Base-by-base conservation (phyloP, 2,797 vertebrate species). In the Pseudochaenichthys georgianus region DNA sequence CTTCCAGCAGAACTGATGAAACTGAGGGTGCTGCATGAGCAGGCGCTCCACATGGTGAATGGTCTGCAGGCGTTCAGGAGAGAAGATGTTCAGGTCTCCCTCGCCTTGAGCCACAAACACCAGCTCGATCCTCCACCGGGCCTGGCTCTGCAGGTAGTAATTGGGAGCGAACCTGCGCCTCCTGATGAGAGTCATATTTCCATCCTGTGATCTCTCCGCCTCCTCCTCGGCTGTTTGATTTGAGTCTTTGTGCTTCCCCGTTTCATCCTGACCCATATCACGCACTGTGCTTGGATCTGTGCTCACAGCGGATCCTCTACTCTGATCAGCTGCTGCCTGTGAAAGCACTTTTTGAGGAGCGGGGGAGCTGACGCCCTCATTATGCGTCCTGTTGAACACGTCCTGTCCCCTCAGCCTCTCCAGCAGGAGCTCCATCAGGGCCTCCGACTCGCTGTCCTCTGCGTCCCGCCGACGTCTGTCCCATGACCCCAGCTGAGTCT, bases 1-100 rank as follows among this genome's bases (percentile, higher is more conserved):
- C 87, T 99, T 99, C 98, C 98, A 99, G 89, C 98, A 99, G 92
- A 99, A 99, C 86, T 98, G 96, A 28, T 95, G 92, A 87, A 99
- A 99, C 83, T 95, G 96, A 0, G 97, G 96, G 50, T 98, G 97
- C 86, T 97, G 96, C 97, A 98, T 98, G 90, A 99, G 95, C 75
- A 96, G 95, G 31, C 92, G 95, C 88, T 99, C 98, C 0, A 99
- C 96, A 9, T 93, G 94, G 0, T 99, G 98, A 92, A 99, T 96
- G 0, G 97, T 98, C 64, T 96, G 88, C 77, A 99, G 93, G 6
- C 98, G 95, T 75, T 99, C 97, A 0, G 96, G 96, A 43, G 98
- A 98, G 91, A 99, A 99, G 87, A 99, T 99, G 91, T 99, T 99
- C 81, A 88, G 94, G 10, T 98, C 96, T 0, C 96, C 89, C 1